Evolutionary conservation across 2,888 invertebrate species (phyloP), one percentile per base, ranked within the genome.

Genomic region (Ctena decussata): DNA sequence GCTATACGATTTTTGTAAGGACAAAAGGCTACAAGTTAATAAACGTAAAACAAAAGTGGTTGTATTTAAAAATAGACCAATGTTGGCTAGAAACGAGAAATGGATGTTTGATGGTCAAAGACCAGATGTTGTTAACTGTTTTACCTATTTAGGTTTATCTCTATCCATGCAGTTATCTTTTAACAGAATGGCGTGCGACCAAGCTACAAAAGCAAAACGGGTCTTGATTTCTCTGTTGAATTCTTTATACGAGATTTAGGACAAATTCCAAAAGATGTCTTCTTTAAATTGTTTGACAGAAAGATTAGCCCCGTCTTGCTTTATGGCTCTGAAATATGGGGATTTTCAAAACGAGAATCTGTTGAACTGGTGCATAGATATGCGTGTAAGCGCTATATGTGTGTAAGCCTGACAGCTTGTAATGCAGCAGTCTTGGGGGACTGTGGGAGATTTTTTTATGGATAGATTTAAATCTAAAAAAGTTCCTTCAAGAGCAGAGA

Each of bases 31-130:
- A 72, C 37, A 60, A 21, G 80, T 82, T n/a, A 87, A 84, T 75
- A 60, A 71, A 37, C 32, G 74, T 18, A 85, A 87, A 79, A 80
- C 79, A 24, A 85, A 85, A 46, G 41, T 77, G 21, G 41, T 82
- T 5, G 77, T 80, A 12, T 85, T 80, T 32, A 87, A 77, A 49
- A 85, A 85, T 78, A 81, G 81, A 41, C 80, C 80, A 21, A 70
- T 24, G 27, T 71, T 84, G 12, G 72, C 77, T 30, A 76, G 57
- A 77, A 70, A 77, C 70, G 83, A 85, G 75, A 77, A 70, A 27
- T 85, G 78, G 85, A 70, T 35, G 35, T 77, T 71, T 73, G 53
- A 84, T 70, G 30, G 81, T 81, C n/a, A n/a, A n/a, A n/a, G n/a
- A n/a, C n/a, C n/a, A n/a, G n/a, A n/a, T n/a, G n/a, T n/a, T n/a